phyloP scores from a whole-genome alignment of 1,140 invertebrate species.

The Hydropsyche tenuis region DNA sequence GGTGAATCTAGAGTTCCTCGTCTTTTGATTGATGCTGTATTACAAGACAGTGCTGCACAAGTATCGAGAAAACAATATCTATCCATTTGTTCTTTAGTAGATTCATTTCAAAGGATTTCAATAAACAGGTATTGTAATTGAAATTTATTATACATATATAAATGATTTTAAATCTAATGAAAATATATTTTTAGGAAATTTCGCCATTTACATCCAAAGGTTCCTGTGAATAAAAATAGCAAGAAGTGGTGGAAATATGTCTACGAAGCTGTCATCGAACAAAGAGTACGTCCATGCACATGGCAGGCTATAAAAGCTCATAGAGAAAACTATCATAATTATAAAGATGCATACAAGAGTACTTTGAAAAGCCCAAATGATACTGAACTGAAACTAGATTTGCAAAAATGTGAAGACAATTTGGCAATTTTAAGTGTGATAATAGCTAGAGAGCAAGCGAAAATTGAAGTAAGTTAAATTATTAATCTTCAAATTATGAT shows the following conservation, averaged over 20 bases:
- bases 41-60: conserved; percentile 79
- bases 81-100: conserved; percentile 69
- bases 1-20: conserved; percentile 74
- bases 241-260: conserved; percentile 82
- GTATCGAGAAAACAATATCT: conserved; percentile 77
- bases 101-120: conserved; percentile 72
- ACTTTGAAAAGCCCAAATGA: conserved; percentile 75
- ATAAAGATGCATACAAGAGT: conserved; percentile 76
- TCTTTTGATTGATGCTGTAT: conserved; percentile 75
- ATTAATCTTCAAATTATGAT: background rate
- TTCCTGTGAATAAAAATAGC: conserved; percentile 59
- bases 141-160: conserved; percentile 45
- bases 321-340: conserved; percentile 73
- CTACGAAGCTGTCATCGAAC: conserved; percentile 74
- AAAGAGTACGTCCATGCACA: conserved; percentile 74
- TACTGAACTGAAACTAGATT: conserved; percentile 73
- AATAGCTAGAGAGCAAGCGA: conserved; percentile 81
- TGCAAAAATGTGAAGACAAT: conserved; percentile 77
- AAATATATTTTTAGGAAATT: conserved; percentile 61
- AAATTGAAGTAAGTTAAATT: conserved; percentile 68
- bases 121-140: conserved; percentile 67
- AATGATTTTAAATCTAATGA: conserved; percentile 28
- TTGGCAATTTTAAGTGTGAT: conserved; percentile 78
- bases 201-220: conserved; percentile 61
- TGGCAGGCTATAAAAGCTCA: conserved; percentile 76